Conservation (phyloP, 2,797 vertebrate genomes). For the Microctenopoma steveboyesi region DNA sequence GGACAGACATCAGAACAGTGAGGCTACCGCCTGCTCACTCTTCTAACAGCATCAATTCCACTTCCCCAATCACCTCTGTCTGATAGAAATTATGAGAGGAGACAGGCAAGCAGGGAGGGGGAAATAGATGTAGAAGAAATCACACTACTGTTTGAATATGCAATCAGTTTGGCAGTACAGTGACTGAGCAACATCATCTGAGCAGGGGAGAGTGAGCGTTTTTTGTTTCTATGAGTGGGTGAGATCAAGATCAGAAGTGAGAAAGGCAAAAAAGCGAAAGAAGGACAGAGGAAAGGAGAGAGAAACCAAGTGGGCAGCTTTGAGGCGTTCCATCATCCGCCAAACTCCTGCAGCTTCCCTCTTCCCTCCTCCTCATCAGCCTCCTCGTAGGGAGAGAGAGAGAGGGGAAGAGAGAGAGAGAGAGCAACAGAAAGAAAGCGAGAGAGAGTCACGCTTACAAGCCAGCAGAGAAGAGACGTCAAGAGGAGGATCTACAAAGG, state of each 20-base stretch:
- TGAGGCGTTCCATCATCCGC: slow-evolving; percentile 83
- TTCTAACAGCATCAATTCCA: slow-evolving; percentile 55
- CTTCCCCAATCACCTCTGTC: slow-evolving; percentile 63
- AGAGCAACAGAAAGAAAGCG: slow-evolving; percentile 59
- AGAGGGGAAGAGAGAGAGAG: slow-evolving; percentile 48
- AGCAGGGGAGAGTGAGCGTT: slow-evolving; percentile 47
- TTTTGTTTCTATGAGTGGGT: slow-evolving; percentile 71
- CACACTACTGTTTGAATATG: slow-evolving; percentile 81
- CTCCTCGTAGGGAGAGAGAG: slow-evolving; percentile 69
- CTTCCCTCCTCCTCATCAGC: slow-evolving; percentile 81
- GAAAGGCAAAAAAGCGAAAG: slow-evolving; percentile 56
- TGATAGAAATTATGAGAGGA: slow-evolving; percentile 54
- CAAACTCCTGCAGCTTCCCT: slow-evolving; percentile 85
- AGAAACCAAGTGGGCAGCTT: slow-evolving; percentile 80
- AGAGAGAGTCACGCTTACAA: slow-evolving; percentile 79
- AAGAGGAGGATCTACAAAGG: slow-evolving; percentile 79
- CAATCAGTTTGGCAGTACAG: slow-evolving; percentile 80
- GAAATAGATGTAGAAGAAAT: slow-evolving; percentile 45
- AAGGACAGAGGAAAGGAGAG: slow-evolving; percentile 67
- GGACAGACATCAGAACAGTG: slow-evolving; percentile 55
- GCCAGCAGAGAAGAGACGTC: slow-evolving; percentile 78
- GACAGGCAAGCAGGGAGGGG: slow-evolving; percentile 23
- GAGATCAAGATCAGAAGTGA: slow-evolving; percentile 59
- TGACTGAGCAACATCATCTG: slow-evolving; percentile 65
- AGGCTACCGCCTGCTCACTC: slow-evolving; percentile 48